phyloP scores from a whole-genome alignment of 2,113 vertebrate species.

The Pholis gunnellus region DNA sequence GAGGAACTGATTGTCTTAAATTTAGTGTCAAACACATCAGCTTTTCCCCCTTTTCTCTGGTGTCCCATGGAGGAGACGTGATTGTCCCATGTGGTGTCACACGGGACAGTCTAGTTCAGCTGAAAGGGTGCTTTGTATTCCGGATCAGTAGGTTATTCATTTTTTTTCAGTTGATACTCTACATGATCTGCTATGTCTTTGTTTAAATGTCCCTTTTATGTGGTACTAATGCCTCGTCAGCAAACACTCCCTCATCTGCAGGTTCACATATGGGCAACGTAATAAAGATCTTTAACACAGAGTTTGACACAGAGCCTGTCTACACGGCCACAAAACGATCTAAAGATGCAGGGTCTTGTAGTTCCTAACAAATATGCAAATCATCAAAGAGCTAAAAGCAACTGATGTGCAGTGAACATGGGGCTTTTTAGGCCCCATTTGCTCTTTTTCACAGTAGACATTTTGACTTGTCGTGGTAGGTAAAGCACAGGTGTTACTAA shows the following conservation, averaged over 20 bases:
- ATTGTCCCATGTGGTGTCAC: neutral
- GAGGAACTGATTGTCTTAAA: neutral
- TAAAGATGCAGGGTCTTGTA: neutral
- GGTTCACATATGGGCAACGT: neutral
- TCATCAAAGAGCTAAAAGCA: neutral
- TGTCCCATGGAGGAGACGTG: neutral
- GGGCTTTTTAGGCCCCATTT: neutral
- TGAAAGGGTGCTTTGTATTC: conserved; percentile 12
- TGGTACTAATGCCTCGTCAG: neutral
- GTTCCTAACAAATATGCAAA: neutral
- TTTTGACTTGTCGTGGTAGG: neutral
- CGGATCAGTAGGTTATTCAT: conserved; percentile 12
- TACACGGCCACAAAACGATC: neutral
- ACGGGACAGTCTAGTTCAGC: neutral
- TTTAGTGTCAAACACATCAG: neutral
- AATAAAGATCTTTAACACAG: conserved; percentile 3
- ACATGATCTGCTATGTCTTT: neutral
- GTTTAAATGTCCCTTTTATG: neutral
- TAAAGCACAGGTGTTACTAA: neutral
- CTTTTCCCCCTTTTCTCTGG: neutral
- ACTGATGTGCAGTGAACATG: neutral
- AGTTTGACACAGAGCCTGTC: neutral
- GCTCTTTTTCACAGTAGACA: neutral
- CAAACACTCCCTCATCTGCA: conserved; percentile 3
- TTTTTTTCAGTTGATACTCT: neutral